Evolutionary conservation across 2,797 vertebrate genomes (phyloP).

Genomic region (Tauraco hartlaubi): DNA sequence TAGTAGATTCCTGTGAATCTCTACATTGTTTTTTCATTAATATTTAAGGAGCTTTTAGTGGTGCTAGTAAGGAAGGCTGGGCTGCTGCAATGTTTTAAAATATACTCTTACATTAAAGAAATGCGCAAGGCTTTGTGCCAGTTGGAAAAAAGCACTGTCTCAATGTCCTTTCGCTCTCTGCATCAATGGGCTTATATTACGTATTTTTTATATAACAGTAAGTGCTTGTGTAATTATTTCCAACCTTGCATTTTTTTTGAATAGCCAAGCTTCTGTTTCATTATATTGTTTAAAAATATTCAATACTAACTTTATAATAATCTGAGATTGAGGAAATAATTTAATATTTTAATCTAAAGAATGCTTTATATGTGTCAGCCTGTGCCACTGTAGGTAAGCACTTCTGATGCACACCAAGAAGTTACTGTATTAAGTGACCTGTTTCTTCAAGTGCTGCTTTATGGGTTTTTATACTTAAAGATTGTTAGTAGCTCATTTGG

Average conservation of each 20-base stretch:
- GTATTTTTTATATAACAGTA: neutral
- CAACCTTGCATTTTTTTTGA: neutral
- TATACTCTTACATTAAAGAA: slow-evolving; percentile 13
- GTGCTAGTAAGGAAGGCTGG: neutral
- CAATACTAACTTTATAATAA: neutral
- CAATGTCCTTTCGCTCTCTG: slow-evolving; percentile 5
- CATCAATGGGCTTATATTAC: neutral
- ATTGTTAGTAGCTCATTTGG: neutral
- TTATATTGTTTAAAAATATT: neutral
- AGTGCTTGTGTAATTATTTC: neutral
- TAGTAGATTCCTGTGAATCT: neutral
- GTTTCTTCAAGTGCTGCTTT: neutral
- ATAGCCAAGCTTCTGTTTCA: neutral
- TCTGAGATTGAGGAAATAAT: neutral
- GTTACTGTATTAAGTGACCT: neutral
- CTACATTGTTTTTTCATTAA: slow-evolving; percentile 48
- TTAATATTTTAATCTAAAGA: neutral
- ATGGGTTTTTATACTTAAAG: neutral
- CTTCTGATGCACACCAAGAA: neutral
- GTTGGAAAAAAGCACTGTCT: neutral
- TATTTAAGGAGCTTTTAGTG: slow-evolving; percentile 40
- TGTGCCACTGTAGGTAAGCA: neutral
- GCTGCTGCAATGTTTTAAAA: slow-evolving; percentile 26
- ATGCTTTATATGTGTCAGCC: neutral
- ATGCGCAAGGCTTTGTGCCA: neutral